Evolutionary conservation across 1,140 invertebrate species (phyloP).

Genomic region (Formica exsecta): DNA sequence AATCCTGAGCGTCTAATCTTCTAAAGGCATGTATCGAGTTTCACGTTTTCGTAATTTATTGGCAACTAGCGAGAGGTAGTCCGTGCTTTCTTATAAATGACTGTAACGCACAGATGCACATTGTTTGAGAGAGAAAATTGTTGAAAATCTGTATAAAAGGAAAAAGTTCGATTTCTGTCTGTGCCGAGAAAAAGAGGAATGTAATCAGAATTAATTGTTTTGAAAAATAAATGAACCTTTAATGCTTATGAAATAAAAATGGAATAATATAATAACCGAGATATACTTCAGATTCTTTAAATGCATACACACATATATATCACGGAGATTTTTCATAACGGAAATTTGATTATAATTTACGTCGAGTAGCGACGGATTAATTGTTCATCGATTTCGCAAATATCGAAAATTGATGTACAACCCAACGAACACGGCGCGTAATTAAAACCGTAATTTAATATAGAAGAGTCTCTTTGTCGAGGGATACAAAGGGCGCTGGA

Average conservation of each 20-base stretch:
- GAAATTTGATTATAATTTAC: constrained; percentile 15
- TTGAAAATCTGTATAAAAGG: constrained; percentile 2
- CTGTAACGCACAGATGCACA: neutral
- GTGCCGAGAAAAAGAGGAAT: neutral
- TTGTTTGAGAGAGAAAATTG: neutral
- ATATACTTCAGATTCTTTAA: too few relatives aligned
- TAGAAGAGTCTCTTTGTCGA: neutral
- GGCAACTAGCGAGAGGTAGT: constrained; percentile 24
- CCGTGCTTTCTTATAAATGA: constrained; percentile 17
- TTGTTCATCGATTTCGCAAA: constrained; percentile 2
- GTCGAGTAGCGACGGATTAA: constrained; percentile 7
- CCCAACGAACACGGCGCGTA: neutral
- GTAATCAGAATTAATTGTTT: neutral
- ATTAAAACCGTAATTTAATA: constrained; percentile 56
- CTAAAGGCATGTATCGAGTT: constrained; percentile 1
- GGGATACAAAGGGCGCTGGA: constrained; percentile 13
- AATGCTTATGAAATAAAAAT: neutral
- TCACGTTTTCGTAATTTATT: constrained; percentile 48
- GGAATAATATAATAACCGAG: too few relatives aligned
- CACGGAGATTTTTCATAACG: neutral
- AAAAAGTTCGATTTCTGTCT: neutral
- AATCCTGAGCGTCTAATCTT: constrained; percentile 49
- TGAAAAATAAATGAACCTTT: neutral
- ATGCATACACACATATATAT: too few relatives aligned
- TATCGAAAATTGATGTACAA: neutral